Conservation (phyloP, 2,797 vertebrate species). For the Pangasius djambal region DNA sequence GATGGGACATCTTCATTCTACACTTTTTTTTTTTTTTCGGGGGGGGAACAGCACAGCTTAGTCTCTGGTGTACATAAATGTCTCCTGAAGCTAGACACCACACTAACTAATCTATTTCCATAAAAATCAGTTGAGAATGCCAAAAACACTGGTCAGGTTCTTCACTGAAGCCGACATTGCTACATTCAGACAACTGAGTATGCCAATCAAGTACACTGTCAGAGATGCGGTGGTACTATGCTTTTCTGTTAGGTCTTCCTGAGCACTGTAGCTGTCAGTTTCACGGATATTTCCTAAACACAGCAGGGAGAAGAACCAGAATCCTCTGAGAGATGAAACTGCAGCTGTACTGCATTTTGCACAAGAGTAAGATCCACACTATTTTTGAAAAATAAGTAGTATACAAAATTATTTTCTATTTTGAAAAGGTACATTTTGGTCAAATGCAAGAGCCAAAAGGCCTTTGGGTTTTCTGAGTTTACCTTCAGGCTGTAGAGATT, state of each 20-base stretch:
- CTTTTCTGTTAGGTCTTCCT: background rate
- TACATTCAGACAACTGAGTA: conserved; percentile 8
- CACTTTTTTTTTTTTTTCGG: background rate
- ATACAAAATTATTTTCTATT: conserved; percentile 5
- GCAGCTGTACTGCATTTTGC: background rate
- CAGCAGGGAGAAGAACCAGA: background rate
- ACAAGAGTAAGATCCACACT: background rate
- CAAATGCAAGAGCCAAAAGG: conserved; percentile 19
- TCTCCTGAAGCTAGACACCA: conserved; percentile 40
- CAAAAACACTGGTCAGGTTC: conserved; percentile 35
- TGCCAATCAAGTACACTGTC: conserved; percentile 26
- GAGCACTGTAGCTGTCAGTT: conserved; percentile 5
- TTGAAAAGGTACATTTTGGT: background rate
- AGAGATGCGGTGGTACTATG: background rate
- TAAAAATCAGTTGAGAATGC: background rate
- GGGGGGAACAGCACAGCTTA: background rate
- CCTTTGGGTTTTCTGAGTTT: conserved; percentile 16
- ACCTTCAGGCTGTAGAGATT: conserved; percentile 27
- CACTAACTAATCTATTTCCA: conserved; percentile 19
- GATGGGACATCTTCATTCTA: conserved; percentile 2
- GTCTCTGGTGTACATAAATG: background rate
- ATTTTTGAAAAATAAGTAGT: background rate
- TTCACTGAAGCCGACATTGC: conserved; percentile 39
- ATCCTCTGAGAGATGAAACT: conserved; percentile 1
- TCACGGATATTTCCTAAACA: background rate